Evolutionary conservation across 2,797 vertebrate genomes (phyloP), one percentile per base, ranked within the genome.

Genomic region (Rhinatrema bivittatum): DNA sequence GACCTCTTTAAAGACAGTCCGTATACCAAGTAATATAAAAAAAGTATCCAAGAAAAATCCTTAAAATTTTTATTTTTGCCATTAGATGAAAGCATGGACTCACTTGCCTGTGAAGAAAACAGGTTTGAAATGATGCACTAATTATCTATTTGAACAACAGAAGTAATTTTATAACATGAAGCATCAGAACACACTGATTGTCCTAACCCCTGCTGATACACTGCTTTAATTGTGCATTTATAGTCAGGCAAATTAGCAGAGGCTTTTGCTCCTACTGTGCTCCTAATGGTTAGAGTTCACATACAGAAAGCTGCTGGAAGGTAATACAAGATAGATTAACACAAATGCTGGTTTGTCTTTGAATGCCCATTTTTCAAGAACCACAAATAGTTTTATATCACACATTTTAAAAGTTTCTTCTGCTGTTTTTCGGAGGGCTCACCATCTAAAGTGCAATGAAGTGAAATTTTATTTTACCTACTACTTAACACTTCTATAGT

Each of bases 91-190:
- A 58, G 9, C 17, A 27, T 7, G 20, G 42, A 53, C 29, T 45
- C 44, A 45, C 21, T 59, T 30, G 13, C 18, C 25, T 15, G 18
- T 12, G 42, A 41, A 58, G 38, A 42, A 65, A 56, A 50, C 2
- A 29, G 31, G 58, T 62, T 68, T 54, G 50, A 68, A 69, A 65
- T 53, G 39, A 65, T 54, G 45, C 33, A 65, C 57, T 71, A 72
- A 78, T 69, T 70, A 68, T 58, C 56, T 75, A 64, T 76, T 67
- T 70, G 53, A 74, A 74, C 64, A 74, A 76, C 60, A 76, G 36
- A 65, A 67, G 53, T 62, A 68, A 72, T 72, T 67, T 57, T 65
- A 22, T 60, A 71, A 60, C 64, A 65, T 11, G 58, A 65, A 65
- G 68, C 65, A 56, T 54, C 18, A 13, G 60, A 67, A 60, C 57